Conservation (phyloP, 1,140 invertebrate species). For the Halesus radiatus region DNA sequence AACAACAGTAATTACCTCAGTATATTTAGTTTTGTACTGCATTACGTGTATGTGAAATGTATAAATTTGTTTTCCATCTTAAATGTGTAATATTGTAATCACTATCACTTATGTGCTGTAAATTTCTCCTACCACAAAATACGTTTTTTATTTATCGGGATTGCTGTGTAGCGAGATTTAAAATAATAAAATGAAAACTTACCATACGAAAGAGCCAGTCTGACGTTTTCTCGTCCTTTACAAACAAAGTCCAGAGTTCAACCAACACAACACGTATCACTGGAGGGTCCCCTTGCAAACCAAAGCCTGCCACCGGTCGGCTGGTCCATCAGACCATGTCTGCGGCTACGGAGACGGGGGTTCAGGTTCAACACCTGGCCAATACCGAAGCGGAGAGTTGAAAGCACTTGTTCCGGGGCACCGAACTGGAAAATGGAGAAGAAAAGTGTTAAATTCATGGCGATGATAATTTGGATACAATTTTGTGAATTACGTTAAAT, state of each 20-base stretch:
- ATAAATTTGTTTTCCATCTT: too few relatives aligned
- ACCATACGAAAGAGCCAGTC: conserved; percentile 36
- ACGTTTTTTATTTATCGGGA: too few relatives aligned
- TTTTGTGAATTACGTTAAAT: neutral
- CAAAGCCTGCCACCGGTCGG: neutral
- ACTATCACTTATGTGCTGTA: too few relatives aligned
- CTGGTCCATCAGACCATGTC: conserved; percentile 21
- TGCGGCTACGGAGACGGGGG: neutral
- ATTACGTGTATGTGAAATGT: too few relatives aligned
- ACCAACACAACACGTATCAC: neutral
- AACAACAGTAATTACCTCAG: too few relatives aligned
- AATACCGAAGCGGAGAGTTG: neutral
- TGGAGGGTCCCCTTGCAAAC: neutral
- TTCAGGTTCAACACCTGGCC: neutral
- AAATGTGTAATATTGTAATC: too few relatives aligned
- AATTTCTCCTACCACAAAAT: too few relatives aligned
- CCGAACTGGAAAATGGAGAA: conserved; percentile 10
- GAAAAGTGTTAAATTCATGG: neutral
- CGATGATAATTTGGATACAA: neutral
- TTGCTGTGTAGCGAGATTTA: too few relatives aligned
- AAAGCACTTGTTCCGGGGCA: neutral
- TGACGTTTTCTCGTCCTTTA: conserved; percentile 23
- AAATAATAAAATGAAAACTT: neutral
- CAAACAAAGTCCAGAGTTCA: conserved; percentile 6
- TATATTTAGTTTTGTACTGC: too few relatives aligned